These are phyloP conservation scores for Drosophila conformis DNA, from an alignment of 2,888 invertebrate species.

Conservation along the genomic window DNA sequence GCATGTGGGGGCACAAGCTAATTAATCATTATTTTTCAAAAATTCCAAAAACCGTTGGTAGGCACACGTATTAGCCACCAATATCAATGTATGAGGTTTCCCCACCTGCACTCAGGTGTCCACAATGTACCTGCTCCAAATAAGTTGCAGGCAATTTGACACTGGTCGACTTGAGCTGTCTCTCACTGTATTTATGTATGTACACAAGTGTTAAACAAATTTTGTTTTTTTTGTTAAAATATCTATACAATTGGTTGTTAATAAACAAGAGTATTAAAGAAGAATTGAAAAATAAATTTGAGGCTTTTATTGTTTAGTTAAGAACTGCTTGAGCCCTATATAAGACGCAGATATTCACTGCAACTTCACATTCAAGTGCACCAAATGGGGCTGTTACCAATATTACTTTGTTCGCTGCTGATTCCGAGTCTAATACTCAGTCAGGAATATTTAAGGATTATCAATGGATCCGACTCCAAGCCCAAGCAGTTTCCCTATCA, in stretches of 20 bases:
- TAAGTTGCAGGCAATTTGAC: no score
- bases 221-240: constrained; percentile 30
- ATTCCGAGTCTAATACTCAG: constrained; percentile 10
- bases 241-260: constrained; percentile 52
- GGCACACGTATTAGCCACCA: no score
- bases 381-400: constrained; percentile 38
- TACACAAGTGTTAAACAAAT: constrained; percentile 51
- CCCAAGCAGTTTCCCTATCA: constrained; percentile 54
- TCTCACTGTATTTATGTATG: constrained; percentile 20
- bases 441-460: constrained; percentile 44
- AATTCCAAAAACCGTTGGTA: no score
- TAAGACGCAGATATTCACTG: constrained; percentile 5
- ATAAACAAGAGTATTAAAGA: constrained; percentile 41
- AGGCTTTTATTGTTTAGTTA: constrained; percentile 29
- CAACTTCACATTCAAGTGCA: not conserved
- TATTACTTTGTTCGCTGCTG: constrained; percentile 27
- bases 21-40: no score
- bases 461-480: constrained; percentile 45
- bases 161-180: no score
- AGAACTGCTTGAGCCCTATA: constrained; percentile 52
- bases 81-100: no score
- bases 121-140: no score
- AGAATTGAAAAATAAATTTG: constrained; percentile 24
- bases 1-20: constrained; percentile 36
- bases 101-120: no score